Percentiles rank a stretch among this genome's conserved stretches.
Evolutionary conservation across 2,888 invertebrate species (phyloP).

Genomic region (Hesperia comma): DNA sequence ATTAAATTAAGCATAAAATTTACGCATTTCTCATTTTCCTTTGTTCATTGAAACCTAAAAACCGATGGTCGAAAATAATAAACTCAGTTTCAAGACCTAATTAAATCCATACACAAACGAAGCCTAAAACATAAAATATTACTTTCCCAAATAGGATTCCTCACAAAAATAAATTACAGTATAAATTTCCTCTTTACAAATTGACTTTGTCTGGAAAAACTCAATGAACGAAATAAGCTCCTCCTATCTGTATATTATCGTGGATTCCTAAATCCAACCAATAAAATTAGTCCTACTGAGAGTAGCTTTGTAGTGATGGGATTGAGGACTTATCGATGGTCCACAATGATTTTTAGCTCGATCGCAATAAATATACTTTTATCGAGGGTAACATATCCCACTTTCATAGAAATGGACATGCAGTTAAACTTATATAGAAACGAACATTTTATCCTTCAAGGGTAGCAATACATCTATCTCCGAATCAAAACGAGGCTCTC

Average conservation of each 20-base stretch:
- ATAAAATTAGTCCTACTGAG: conserved; percentile 71
- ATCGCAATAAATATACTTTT: too few species aligned
- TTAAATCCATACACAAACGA: conserved; percentile 5
- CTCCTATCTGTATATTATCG: conserved; percentile 67
- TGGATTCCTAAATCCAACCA: conserved; percentile 69
- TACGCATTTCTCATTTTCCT: too few species aligned
- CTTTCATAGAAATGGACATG: too few species aligned
- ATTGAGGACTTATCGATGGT: too few species aligned
- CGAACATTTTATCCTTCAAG: too few species aligned
- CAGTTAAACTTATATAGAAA: too few species aligned
- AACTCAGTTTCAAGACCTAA: neutral
- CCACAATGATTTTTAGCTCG: too few species aligned
- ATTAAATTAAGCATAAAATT: too few species aligned
- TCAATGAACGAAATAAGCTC: conserved; percentile 45
- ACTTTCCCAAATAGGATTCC: conserved; percentile 20
- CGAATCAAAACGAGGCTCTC: too few species aligned
- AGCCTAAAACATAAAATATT: conserved; percentile 20
- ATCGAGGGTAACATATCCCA: too few species aligned
- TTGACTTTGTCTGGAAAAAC: conserved; percentile 39
- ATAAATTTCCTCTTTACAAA: conserved; percentile 33
- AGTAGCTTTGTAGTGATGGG: conserved; percentile 58
- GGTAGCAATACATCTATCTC: too few species aligned
- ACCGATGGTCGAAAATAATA: neutral
- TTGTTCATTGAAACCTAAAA: neutral
- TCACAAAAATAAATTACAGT: conserved; percentile 31